Percentiles rank a stretch among this genome's conserved stretches.
phyloP scores from a whole-genome alignment of 2,888 invertebrate species.

The Resseliella maxima region DNA sequence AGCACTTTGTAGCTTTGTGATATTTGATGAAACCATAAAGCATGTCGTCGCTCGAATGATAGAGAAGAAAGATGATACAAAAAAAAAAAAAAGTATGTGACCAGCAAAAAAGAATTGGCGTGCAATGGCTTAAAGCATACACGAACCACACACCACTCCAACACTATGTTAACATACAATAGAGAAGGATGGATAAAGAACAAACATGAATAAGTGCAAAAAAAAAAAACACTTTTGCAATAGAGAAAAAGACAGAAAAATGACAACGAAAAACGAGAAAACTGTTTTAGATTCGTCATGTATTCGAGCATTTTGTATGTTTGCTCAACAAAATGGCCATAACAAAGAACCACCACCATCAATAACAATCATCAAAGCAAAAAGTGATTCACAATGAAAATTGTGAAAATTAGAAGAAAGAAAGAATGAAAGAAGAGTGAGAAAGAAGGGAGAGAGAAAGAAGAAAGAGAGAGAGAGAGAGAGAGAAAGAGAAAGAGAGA shows the following conservation, averaged over 20 bases:
- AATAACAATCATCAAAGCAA: not conserved
- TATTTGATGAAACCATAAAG: conserved; percentile 19
- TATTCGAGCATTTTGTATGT: not conserved
- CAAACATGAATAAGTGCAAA: no score
- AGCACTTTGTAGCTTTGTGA: not conserved
- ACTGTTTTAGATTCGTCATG: not conserved
- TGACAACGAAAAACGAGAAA: conserved; percentile 28
- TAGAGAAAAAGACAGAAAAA: not conserved
- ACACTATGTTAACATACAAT: no score
- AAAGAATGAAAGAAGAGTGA: no score
- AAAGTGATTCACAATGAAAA: not conserved
- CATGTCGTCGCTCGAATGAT: not conserved
- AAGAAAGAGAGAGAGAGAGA: no score
- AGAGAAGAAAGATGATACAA: not conserved
- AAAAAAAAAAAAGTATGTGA: not conserved
- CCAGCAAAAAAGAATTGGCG: no score
- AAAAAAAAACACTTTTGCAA: no score
- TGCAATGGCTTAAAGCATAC: no score
- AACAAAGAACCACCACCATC: not conserved
- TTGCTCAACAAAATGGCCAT: not conserved
- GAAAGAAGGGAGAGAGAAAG: not conserved
- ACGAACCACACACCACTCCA: no score
- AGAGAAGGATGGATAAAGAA: no score
- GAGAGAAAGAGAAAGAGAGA: no score
- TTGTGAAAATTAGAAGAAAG: no score